A percentile compares a stretch with the other conserved stretches of the same genome.
phyloP scores from a whole-genome alignment of 2,888 invertebrate species.

The Gymnosoma rotundatum region DNA sequence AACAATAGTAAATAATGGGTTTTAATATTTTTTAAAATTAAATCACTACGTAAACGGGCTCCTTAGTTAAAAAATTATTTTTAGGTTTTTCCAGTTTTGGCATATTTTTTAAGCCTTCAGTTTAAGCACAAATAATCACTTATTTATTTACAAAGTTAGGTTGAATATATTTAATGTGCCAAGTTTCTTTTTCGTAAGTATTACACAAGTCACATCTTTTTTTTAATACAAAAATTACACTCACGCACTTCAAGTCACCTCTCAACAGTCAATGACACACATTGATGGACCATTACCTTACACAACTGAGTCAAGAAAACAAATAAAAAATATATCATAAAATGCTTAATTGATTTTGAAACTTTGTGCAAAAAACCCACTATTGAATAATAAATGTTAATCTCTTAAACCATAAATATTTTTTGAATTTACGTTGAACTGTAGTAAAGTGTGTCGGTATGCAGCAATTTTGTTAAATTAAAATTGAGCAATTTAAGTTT shows the following conservation, averaged over 20 bases:
- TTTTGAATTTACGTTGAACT: background rate
- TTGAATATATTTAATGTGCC: background rate
- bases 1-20: no score
- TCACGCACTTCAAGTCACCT: conserved; percentile 18
- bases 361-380: conserved; percentile 3
- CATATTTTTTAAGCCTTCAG: no score
- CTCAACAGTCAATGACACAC: conserved; percentile 53
- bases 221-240: conserved; percentile 3
- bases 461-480: conserved; percentile 15
- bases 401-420: conserved; percentile 28
- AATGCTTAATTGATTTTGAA: conserved; percentile 16
- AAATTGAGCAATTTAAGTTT: conserved; percentile 63
- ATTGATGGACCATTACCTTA: conserved; percentile 1
- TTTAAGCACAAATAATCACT: no score
- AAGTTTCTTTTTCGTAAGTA: background rate
- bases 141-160: no score
- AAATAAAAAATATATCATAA: conserved; percentile 32
- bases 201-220: conserved; percentile 47
- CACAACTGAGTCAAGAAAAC: conserved; percentile 17
- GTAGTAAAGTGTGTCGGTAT: background rate
- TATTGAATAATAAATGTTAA: background rate
- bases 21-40: no score
- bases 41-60: no score
- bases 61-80: no score
- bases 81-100: no score